Evolutionary conservation across 2,888 invertebrate genomes (phyloP).

Genomic region (Euspilapteryx auroguttella): DNA sequence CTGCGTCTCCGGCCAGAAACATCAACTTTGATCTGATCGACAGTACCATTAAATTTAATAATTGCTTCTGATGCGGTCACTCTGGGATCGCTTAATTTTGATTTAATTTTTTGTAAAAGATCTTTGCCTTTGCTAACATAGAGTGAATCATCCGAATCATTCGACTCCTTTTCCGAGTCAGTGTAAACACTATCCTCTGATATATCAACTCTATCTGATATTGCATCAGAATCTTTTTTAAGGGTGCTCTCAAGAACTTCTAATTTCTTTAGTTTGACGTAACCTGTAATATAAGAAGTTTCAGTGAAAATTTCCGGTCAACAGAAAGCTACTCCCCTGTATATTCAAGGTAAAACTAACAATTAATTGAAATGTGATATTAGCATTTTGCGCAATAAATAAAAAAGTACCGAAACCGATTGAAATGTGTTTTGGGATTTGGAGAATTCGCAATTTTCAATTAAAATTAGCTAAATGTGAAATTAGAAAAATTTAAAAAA

Average conservation of each 20-base stretch:
- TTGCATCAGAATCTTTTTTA: slow-evolving; percentile 20
- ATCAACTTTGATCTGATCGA: slow-evolving; percentile 12
- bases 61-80: slow-evolving; percentile 2
- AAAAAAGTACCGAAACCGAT: too few relatives aligned
- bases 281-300: slow-evolving; percentile 41
- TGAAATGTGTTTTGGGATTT: too few relatives aligned
- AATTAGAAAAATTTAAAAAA: too few relatives aligned
- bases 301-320: too few relatives aligned
- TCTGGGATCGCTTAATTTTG: slow-evolving; percentile 13
- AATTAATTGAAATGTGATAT: too few relatives aligned
- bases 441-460: too few relatives aligned
- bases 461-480: too few relatives aligned
- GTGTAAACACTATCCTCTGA: slow-evolving; percentile 41
- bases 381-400: too few relatives aligned
- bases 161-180: slow-evolving; percentile 47
- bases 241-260: slow-evolving; percentile 47
- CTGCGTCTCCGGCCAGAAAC: slow-evolving; percentile 22
- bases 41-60: slow-evolving; percentile 10
- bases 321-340: too few relatives aligned
- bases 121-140: slow-evolving; percentile 22
- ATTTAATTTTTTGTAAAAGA: slow-evolving; percentile 23
- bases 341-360: too few relatives aligned
- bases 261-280: slow-evolving; percentile 54
- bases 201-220: slow-evolving; percentile 12
- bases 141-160: slow-evolving; percentile 30